Evolutionary conservation across 2,888 invertebrate species (phyloP).

Genomic region (Hydroisotoma schaefferi): DNA sequence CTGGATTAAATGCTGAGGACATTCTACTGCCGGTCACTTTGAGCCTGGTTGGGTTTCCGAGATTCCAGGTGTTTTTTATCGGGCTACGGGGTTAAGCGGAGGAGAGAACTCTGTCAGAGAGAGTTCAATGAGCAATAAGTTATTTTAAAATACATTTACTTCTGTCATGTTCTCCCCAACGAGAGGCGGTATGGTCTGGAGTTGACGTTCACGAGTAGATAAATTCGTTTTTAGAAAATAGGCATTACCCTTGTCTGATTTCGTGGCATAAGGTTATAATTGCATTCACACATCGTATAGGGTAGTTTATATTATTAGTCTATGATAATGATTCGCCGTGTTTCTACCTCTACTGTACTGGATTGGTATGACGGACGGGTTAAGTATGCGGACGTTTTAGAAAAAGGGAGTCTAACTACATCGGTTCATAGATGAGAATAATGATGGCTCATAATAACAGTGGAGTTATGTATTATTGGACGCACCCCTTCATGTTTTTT

Average conservation of each 20-base stretch:
- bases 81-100: constrained; percentile 5
- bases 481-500: neutral
- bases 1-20: constrained; percentile 6
- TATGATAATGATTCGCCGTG: neutral
- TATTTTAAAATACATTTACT: constrained; percentile 5
- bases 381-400: constrained; percentile 1
- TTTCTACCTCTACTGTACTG: neutral
- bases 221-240: neutral
- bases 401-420: neutral
- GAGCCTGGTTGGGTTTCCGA: constrained; percentile 10
- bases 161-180: constrained; percentile 2
- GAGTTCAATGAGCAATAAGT: constrained; percentile 12
- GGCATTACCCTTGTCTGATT: neutral
- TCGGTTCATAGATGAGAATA: too few relatives aligned
- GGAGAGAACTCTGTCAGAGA: constrained; percentile 1
- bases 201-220: neutral
- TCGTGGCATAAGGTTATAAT: constrained; percentile 1
- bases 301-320: neutral
- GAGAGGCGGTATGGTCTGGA: too few relatives aligned
- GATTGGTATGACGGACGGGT: neutral
- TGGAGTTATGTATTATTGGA: neutral
- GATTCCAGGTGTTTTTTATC: constrained; percentile 30
- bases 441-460: neutral
- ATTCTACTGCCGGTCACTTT: neutral
- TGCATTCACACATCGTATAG: neutral